Conservation (phyloP, 2,888 invertebrate species). For the Chloroclystis v-ata region DNA sequence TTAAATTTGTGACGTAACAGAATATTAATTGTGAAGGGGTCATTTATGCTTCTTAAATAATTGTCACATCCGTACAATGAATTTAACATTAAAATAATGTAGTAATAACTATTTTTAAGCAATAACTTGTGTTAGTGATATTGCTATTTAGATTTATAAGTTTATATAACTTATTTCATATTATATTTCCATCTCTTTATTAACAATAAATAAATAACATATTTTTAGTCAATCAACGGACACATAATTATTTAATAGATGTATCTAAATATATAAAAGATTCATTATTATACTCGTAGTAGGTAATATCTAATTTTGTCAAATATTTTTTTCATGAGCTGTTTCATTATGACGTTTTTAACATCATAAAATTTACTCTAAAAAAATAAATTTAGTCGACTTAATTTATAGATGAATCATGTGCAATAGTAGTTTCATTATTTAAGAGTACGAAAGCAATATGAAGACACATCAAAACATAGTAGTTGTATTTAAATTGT, state of each 20-base stretch:
- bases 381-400: neutral
- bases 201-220: conserved; percentile 13
- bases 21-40: too few species aligned
- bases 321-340: too few species aligned
- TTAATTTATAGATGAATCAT: conserved; percentile 7
- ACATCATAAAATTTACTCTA: neutral
- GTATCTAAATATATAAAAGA: too few species aligned
- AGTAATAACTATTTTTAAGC: conserved; percentile 53
- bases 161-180: conserved; percentile 13
- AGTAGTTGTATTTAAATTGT: neutral
- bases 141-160: conserved; percentile 33
- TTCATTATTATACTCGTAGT: too few species aligned
- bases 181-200: conserved; percentile 18
- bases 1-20: too few species aligned
- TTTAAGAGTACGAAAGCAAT: conserved; percentile 60
- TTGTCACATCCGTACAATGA: conserved; percentile 58
- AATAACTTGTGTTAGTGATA: conserved; percentile 71
- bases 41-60: neutral
- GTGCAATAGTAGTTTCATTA: conserved; percentile 45
- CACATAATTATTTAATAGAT: too few species aligned
- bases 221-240: neutral
- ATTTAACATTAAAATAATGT: conserved; percentile 63
- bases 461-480: conserved; percentile 62
- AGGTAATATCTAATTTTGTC: too few species aligned
- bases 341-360: too few species aligned